Evolutionary conservation across 2,888 invertebrate genomes (phyloP), one percentile per base, ranked within the genome.

Genomic region (Lamproptera curius): DNA sequence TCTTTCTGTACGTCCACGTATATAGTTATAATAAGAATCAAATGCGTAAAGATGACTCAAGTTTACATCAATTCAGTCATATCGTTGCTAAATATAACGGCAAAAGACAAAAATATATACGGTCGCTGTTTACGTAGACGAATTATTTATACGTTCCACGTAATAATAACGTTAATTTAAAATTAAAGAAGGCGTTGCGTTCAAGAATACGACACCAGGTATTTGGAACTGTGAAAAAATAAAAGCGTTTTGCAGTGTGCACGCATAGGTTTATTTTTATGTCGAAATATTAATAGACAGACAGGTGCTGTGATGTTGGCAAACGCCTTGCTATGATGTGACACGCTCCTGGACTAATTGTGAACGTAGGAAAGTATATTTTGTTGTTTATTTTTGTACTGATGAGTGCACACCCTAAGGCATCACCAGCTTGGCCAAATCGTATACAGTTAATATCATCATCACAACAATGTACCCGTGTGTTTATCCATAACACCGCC

Each of bases 281-380:
- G 63, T 34, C 68, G 73, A 79, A 76, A 80, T 87, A 87, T 87
- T 84, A 84, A 84, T 87, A 87, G 84, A 79, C 56, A 54, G 67
- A 62, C 87, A 87, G 86, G 86, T 87, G 85, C 67, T 70, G 65
- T 63, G 67, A 71, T 69, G 70, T 83, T 86, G 86, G 86, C 85
- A 84, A 50, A 67, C 69, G 59, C 53, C 57, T 56, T 60, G 62
- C 60, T 61, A 61, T 69, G 73, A 70, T 76, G 74, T 76, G 73
- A 73, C 72, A 73, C 70, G 67, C 60, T 63, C 57, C 76, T 77
- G 76, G 65, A 76, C 77, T 82, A 79, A 82, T 82, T 79, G 79
- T 80, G 70, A 71, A 70, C 67, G 72, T 64, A 67, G 65, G 59
- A 63, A 58, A 36, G 23, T 63, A 61, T 58, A 63, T 64, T 62